phyloP scores from a whole-genome alignment of 2,113 vertebrate species.

The Thamnophis sirtalis region DNA sequence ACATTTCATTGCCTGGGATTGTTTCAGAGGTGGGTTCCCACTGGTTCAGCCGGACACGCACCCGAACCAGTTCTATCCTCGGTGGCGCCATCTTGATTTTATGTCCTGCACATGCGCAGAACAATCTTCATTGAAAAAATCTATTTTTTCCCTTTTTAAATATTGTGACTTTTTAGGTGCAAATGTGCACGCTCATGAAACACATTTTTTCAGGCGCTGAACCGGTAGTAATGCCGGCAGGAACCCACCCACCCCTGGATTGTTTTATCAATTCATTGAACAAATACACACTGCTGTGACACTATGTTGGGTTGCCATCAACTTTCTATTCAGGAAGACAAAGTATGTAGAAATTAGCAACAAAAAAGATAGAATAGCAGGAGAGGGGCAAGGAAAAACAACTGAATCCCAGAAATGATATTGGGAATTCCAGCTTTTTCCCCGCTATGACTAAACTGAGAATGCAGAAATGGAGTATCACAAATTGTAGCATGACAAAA shows the following conservation, averaged over 20 bases:
- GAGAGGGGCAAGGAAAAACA: not conserved
- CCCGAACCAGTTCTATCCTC: too few species aligned
- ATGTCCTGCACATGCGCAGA: too few species aligned
- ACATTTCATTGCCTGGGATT: not conserved
- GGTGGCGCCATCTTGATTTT: too few species aligned
- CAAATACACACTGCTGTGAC: not conserved
- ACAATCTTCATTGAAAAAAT: too few species aligned
- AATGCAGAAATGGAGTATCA: not conserved
- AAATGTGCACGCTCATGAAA: too few species aligned
- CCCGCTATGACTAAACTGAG: not conserved
- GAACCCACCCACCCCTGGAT: not conserved
- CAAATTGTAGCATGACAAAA: not conserved
- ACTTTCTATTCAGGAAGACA: not conserved
- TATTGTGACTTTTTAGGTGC: too few species aligned
- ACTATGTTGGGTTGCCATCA: not conserved
- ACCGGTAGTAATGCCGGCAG: too few species aligned
- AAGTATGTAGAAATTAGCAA: not conserved
- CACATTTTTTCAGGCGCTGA: too few species aligned
- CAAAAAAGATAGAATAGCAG: not conserved
- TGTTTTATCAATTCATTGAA: not conserved
- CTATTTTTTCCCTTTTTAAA: too few species aligned
- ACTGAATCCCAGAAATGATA: not conserved
- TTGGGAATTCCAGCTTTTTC: not conserved
- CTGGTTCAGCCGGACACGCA: too few species aligned
- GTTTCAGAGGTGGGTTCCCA: not conserved